Base-by-base conservation (phyloP, 1,140 invertebrate genomes). In the Drosophila simulans region DNA sequence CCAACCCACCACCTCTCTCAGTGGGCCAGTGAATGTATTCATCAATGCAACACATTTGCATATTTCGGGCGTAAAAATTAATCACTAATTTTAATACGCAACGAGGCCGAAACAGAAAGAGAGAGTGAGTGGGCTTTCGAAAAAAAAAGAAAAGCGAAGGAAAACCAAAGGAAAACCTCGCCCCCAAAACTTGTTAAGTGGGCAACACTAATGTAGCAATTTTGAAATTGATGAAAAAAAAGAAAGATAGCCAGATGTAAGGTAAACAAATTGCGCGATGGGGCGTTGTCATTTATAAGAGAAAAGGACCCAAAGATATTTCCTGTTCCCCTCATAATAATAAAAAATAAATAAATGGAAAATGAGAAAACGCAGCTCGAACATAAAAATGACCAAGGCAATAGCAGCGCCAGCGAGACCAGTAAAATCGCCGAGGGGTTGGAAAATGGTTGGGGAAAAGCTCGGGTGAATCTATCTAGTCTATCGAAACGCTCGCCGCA, bases 151-250 rank as follows among this genome's bases (percentile, higher is more conserved):
- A 37, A 13, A 10, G 8, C 37, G 53, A 17, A n/a, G 49, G 5
- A 35, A 46, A 59, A 54, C 53, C 40, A 31, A 54, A 31, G 37
- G 46, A 52, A 60, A 60, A 53, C 22, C 46, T 34, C 35, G 49
- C 49, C 31, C 59, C 45, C 12, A 89, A 89, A 89, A 80, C 80
- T 91, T 91, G 89, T 91, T 91, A 91, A 91, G 89, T 91, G 89
- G 75, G 89, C 89, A 91, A 91, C 84, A 91, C 89, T 91, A 91
- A 91, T 91, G 89, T 91, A 91, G 84, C 89, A 91, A 91, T 91
- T 91, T 90, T 76, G 69, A 82, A 91, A 91, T 91, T 91, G 81
- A 81, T 88, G 88, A 77, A 68, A 64, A 60, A 60, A 40, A 35
- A 43, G 42, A 22, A 22, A n/a, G 25, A 15, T 54, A 34, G 55